Evolutionary conservation across 2,113 vertebrate genomes (phyloP), one percentile per base, ranked within the genome.

Genomic region (Bambusicola thoracicus): DNA sequence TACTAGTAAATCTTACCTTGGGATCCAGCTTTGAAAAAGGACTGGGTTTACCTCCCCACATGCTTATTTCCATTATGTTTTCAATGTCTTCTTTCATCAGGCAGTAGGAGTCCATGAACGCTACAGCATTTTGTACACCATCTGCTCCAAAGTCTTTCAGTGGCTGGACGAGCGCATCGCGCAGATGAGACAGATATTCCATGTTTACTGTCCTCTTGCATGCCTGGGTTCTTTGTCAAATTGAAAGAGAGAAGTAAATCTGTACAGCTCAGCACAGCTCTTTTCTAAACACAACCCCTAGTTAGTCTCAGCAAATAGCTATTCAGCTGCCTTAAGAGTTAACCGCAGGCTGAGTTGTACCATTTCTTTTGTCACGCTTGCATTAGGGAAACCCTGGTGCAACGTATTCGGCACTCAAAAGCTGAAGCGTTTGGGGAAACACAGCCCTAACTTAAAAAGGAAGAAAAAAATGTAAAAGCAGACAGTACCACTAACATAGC

Each of bases 21-120:
- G 99, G 95, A 96, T 99, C 99, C 94, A 99, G 96, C 95, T 97
- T 98, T 90, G 99, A 98, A 90, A 99, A 99, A 19, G 98, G 97
- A 89, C 99, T 99, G 4, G 98, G 96, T 79, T 98, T 98, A 55
- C 98, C 98, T 11, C 98, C 99, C 99, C 99, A 99, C 1, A 48
- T 95, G 89, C 98, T 98, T 79, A 99, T 98, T 97, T 99, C 99
- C 99, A 99, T 99, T 62, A 99, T 98, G 93, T 97, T 99, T 92
- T 99, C 99, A 94, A 99, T 97, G 36, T 99, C 99, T 86, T 99
- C 99, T 95, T 97, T 99, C 97, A 99, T 94, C 87, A 99, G 97
- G 95, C 98, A 97, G 87, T 99, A 99, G 4, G 98, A 94, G n/a
- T 99, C 98, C 98, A 99, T 98, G 49, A 99, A 97, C 58, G 96